Conservation (phyloP, 2,113 vertebrate species). For the Ammospiza nelsoni region DNA sequence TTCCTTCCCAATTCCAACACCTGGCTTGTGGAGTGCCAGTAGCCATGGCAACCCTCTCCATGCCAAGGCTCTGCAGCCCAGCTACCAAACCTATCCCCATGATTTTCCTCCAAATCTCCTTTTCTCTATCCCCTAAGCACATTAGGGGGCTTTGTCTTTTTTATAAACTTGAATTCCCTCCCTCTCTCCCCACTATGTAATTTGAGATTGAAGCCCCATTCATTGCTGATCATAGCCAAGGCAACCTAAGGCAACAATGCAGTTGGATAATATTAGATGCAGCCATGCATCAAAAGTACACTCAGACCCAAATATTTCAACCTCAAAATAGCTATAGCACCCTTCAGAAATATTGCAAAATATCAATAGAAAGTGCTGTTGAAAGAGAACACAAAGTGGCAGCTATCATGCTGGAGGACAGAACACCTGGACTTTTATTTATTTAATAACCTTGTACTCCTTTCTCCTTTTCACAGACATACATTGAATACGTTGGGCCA, state of each 20-base stretch:
- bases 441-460: neutral
- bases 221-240: neutral
- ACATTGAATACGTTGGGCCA: accelerated
- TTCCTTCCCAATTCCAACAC: neutral
- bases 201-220: neutral
- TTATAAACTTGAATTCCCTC: neutral
- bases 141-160: neutral
- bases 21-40: conserved; percentile 23
- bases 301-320: neutral
- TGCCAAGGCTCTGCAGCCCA: neutral
- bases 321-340: neutral
- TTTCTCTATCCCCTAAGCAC: neutral
- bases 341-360: neutral
- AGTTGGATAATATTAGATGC: neutral
- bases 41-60: conserved; percentile 21
- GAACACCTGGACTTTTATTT: neutral
- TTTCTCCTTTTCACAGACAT: neutral
- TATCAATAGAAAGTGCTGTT: neutral
- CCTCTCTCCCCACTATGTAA: neutral
- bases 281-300: neutral
- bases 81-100: neutral
- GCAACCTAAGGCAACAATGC: neutral
- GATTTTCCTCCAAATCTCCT: neutral
- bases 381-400: neutral
- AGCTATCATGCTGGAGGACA: neutral